A percentile compares a stretch with the other conserved stretches of the same genome.
These are phyloP conservation scores for Seriola dumerili DNA, from an alignment of 2,113 vertebrate species.

Conservation along the genomic window DNA sequence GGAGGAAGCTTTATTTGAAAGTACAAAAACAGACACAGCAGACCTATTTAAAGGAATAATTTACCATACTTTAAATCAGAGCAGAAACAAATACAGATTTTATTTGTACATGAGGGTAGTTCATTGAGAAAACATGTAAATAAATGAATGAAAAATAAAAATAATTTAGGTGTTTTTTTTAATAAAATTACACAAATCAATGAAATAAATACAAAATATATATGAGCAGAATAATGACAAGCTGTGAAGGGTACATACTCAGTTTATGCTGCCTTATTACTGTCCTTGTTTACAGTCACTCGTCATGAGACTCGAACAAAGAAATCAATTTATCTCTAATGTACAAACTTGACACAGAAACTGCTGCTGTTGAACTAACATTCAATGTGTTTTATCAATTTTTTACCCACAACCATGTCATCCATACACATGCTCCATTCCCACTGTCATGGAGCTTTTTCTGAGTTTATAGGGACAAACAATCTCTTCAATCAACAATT, in stretches of 20 bases:
- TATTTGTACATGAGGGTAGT: conserved; percentile 86
- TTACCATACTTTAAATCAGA: conserved; percentile 84
- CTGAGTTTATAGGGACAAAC: conserved; percentile 60
- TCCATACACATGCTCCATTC: conserved; percentile 38
- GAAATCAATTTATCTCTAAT: conserved; percentile 44
- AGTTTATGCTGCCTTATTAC: conserved; percentile 67
- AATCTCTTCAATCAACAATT: conserved; percentile 46
- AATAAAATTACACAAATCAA: conserved; percentile 87
- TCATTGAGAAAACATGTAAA: conserved; percentile 86
- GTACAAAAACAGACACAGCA: conserved; percentile 91
- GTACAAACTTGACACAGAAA: conserved; percentile 60
- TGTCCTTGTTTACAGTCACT: conserved; percentile 51
- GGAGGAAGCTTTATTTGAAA: conserved; percentile 93
- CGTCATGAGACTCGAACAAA: conserved; percentile 41
- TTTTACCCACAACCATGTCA: conserved; percentile 47
- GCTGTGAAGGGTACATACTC: conserved; percentile 63
- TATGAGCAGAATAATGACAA: conserved; percentile 77
- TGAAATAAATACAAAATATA: conserved; percentile 93
- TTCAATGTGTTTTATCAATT: conserved; percentile 45
- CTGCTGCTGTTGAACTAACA: conserved; percentile 56
- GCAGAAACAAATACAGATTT: conserved; percentile 76
- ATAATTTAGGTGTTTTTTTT: conserved; percentile 91
- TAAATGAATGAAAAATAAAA: conserved; percentile 86
- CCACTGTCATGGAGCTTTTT: conserved; percentile 45
- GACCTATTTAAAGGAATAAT: conserved; percentile 91